phyloP scores from a whole-genome alignment of 2,797 vertebrate species.

The Percopsis omiscomaycus region DNA sequence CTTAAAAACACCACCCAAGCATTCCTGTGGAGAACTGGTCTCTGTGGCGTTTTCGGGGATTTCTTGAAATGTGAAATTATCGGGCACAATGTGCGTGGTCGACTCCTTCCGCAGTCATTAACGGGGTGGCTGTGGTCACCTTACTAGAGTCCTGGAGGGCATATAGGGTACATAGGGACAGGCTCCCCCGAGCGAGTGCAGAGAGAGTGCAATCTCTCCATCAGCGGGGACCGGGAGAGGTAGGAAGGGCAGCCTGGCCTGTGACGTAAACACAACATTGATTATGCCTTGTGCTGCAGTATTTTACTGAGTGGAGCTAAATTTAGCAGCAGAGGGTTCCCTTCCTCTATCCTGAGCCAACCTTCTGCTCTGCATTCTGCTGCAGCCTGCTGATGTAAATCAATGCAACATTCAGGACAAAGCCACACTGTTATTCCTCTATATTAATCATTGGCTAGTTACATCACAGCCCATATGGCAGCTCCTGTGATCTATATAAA shows the following conservation, averaged over 20 bases:
- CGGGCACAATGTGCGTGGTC: background rate
- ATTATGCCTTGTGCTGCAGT: constrained; percentile 68
- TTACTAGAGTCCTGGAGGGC: constrained; percentile 18
- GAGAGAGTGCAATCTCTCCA: constrained; percentile 26
- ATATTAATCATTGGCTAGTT: constrained; percentile 12
- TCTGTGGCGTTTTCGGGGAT: constrained; percentile 2
- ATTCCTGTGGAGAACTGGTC: constrained; percentile 16
- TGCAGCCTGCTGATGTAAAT: constrained; percentile 47
- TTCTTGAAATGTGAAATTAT: constrained; percentile 45
- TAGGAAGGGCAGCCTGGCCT: constrained; percentile 22
- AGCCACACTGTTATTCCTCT: background rate
- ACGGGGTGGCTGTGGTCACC: too few species aligned
- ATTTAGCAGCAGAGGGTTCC: constrained; percentile 77
- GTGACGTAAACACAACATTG: constrained; percentile 66
- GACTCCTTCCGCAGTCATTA: background rate
- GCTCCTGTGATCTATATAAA: background rate
- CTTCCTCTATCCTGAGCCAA: constrained; percentile 56
- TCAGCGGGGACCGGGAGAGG: constrained; percentile 29
- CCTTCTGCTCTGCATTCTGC: constrained; percentile 66
- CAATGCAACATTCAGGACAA: constrained; percentile 14
- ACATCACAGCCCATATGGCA: constrained; percentile 35
- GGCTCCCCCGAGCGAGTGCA: background rate
- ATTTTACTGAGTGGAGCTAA: constrained; percentile 63
- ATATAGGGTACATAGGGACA: background rate
- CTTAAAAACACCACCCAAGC: constrained; percentile 41